These are phyloP conservation scores for Oxygymnocypris stewartii DNA, from an alignment of 2,113 vertebrate species.

Conservation along the genomic window DNA sequence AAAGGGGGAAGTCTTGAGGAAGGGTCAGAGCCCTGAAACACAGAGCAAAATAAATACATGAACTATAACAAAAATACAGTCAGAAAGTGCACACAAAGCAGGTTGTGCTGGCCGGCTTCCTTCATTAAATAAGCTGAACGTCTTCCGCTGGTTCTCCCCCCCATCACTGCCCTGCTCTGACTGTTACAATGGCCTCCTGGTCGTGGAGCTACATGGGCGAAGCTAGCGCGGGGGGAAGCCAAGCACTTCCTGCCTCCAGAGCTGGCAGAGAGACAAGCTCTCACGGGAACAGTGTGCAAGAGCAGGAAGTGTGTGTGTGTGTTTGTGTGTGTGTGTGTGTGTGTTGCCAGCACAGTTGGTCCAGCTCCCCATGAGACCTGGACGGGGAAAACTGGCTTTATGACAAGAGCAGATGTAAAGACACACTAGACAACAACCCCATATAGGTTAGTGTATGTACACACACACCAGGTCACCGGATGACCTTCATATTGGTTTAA, in stretches of 20 bases:
- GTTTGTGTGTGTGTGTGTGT: conserved; percentile 40
- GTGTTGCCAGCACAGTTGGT: conserved; percentile 53
- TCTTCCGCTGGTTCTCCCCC: conserved; percentile 58
- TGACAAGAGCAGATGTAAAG: conserved; percentile 58
- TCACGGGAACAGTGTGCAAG: conserved; percentile 63
- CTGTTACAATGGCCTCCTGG: conserved; percentile 53
- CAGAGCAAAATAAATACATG: conserved; percentile 59
- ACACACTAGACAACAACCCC: conserved; percentile 47
- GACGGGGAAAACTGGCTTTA: conserved; percentile 54
- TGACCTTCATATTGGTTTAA: conserved; percentile 38
- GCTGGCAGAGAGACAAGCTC: conserved; percentile 67
- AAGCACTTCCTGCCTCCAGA: conserved; percentile 67
- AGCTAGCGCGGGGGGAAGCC: conserved; percentile 55
- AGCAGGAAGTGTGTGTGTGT: conserved; percentile 60
- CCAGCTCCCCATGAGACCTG: conserved; percentile 46
- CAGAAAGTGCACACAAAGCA: conserved; percentile 65
- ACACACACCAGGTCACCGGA: conserved; percentile 40
- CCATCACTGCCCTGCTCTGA: conserved; percentile 33
- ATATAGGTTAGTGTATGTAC: conserved; percentile 29
- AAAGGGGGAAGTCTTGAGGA: conserved; percentile 56
- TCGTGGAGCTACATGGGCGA: conserved; percentile 57
- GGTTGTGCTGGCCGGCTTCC: conserved; percentile 50
- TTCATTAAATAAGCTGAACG: conserved; percentile 61
- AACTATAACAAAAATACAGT: conserved; percentile 60
- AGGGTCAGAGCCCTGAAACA: conserved; percentile 48